Evolutionary conservation across 2,888 invertebrate genomes (phyloP), one percentile per base, ranked within the genome.

Genomic region (Beris morrisii): DNA sequence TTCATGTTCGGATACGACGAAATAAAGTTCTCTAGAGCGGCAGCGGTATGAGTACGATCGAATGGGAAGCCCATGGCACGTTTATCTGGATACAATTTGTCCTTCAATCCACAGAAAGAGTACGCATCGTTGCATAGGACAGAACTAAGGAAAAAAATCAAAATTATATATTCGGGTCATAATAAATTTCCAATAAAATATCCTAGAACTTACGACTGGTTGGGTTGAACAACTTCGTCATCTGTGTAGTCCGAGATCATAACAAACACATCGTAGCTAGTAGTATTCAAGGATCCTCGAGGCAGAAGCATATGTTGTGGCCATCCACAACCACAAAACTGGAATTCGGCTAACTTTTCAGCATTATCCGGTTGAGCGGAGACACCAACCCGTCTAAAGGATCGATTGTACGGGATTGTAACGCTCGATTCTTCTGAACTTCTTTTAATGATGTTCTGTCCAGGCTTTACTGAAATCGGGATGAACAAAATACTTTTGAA

Each of bases 271-370:
- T 90, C 86, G 74, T 87, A 85, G 0, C 83, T 79, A 79, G 84
- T 87, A 0, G 92, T 92, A 67, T 84, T 82, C 0, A 83, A 74
- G 4, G 78, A 87, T 4, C 93, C 93, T 79, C 87, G 89, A 0
- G 92, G 90, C 44, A 91, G 72, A 5, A 92, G 83, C 86, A 93
- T 85, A 78, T 93, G 92, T 69, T 91, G 88, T 0, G 93, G 93
- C 92, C 93, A 93, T 59, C 93, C 92, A 74, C 93, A 94, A 68
- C 93, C 93, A 81, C 93, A 94, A 84, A 90, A 91, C 81, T 90
- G 89, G 81, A 90, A 90, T 61, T 82, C 78, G 0, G 82, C 83
- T 0, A 84, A 79, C 3, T 80, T 77, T 3, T 79, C 80, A 0
- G 82, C 78, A 63, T 69, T 67, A 3, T 70, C 74, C 0, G 79